Evolutionary conservation across 1,140 invertebrate genomes (phyloP).

Genomic region (Magallana gigas): DNA sequence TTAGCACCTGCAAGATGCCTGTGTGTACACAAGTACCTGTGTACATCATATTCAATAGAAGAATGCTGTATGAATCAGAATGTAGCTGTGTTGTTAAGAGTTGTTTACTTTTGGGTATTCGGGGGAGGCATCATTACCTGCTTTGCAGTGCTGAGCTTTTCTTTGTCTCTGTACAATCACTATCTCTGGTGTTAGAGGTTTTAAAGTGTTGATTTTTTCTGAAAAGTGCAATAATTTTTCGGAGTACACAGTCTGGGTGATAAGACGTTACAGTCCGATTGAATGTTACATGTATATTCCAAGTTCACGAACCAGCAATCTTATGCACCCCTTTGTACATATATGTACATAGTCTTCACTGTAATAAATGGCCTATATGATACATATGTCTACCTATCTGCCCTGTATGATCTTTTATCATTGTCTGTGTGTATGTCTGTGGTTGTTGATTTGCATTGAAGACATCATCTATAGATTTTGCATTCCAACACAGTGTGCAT

Average conservation of each 20-base stretch:
- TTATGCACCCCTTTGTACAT: not conserved
- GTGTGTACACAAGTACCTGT: no score
- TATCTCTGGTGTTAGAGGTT: no score
- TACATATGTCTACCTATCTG: not conserved
- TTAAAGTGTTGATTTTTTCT: not conserved
- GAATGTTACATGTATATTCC: not conserved
- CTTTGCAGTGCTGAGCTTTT: no score
- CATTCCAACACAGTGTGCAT: not conserved
- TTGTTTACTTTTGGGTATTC: no score
- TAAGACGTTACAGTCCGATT: not conserved
- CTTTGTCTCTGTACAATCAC: no score
- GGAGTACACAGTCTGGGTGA: not conserved
- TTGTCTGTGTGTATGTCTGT: not conserved
- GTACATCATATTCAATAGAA: no score
- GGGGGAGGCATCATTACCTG: no score
- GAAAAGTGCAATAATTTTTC: conserved; percentile 22
- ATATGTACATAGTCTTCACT: not conserved
- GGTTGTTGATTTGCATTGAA: not conserved
- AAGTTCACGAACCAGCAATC: not conserved
- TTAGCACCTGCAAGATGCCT: no score
- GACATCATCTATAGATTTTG: conserved; percentile 1
- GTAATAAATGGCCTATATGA: not conserved
- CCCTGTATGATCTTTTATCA: not conserved
- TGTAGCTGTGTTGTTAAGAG: no score
- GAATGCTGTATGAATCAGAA: no score